Evolutionary conservation across 2,888 invertebrate genomes (phyloP).

Genomic region (Trypoxylon attenuatum): DNA sequence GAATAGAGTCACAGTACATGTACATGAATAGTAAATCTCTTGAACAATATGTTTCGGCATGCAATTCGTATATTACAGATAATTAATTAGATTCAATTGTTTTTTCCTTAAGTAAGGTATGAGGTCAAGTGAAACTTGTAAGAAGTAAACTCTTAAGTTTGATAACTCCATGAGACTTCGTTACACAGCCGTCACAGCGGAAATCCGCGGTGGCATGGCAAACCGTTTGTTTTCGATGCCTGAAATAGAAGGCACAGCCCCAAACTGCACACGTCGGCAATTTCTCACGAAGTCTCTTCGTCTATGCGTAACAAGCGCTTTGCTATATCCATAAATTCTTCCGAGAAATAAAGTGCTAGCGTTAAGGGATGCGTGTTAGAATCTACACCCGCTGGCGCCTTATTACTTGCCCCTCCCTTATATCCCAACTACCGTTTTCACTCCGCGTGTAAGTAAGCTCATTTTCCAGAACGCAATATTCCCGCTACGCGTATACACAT

Average conservation of each 20-base stretch:
- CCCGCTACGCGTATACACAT: too few species aligned
- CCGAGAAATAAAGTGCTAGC: not conserved
- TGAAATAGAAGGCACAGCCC: constrained; percentile 63
- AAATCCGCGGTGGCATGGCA: constrained; percentile 36
- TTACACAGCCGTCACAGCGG: constrained; percentile 21
- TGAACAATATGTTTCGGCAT: too few species aligned
- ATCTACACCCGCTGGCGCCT: not conserved
- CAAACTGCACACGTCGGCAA: constrained; percentile 51
- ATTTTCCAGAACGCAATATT: too few species aligned
- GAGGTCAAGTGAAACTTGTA: too few species aligned
- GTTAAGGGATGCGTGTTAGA: not conserved
- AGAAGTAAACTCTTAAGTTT: too few species aligned
- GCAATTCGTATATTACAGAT: too few species aligned
- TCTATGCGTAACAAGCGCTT: constrained; percentile 36
- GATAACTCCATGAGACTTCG: too few species aligned
- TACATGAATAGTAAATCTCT: too few species aligned
- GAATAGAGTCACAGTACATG: too few species aligned
- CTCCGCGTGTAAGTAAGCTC: too few species aligned
- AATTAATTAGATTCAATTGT: too few species aligned
- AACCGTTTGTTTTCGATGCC: constrained; percentile 68
- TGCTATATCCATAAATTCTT: constrained; percentile 21
- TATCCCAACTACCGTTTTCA: not conserved
- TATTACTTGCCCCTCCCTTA: not conserved
- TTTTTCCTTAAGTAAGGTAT: too few species aligned
- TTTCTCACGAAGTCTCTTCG: constrained; percentile 40